These are phyloP conservation scores for Acanthococcus lagerstroemiae DNA, from an alignment of 2,888 invertebrate species.

Conservation along the genomic window DNA sequence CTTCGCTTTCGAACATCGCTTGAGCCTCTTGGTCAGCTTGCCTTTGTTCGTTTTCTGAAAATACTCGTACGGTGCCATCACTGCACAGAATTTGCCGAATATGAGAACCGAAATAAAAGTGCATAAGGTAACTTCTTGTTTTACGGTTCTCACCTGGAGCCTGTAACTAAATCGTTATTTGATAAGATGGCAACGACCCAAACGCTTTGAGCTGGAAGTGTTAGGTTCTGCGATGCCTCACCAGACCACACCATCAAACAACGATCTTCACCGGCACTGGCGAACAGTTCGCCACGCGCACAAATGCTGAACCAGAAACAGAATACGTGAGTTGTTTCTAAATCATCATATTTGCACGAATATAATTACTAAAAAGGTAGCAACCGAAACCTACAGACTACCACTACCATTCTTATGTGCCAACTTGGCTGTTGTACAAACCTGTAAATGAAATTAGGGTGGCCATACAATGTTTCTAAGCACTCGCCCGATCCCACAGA, in stretches of 20 bases:
- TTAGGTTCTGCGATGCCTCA: constrained; percentile 54
- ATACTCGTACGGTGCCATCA: constrained; percentile 79
- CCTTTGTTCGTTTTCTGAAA: constrained; percentile 61
- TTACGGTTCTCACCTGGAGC: constrained; percentile 46
- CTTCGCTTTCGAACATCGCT: constrained; percentile 61
- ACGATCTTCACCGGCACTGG: constrained; percentile 81
- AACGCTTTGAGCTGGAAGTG: constrained; percentile 74
- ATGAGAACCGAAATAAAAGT: not conserved
- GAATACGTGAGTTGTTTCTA: not conserved
- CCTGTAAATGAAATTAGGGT: constrained; percentile 81
- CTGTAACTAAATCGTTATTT: constrained; percentile 85
- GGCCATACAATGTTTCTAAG: constrained; percentile 65
- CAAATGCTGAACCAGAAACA: constrained; percentile 39
- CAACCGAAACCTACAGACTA: too few species aligned
- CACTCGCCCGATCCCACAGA: constrained; percentile 62
- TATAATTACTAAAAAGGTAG: too few species aligned
- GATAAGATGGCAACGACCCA: constrained; percentile 73
- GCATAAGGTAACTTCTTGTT: constrained; percentile 41
- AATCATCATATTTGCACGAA: not conserved
- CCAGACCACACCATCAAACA: constrained; percentile 68
- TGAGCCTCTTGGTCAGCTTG: constrained; percentile 55
- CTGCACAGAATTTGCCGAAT: constrained; percentile 44
- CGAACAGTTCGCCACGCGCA: constrained; percentile 53
- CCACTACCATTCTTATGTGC: too few species aligned
- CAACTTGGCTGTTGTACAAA: constrained; percentile 39